phyloP scores from a whole-genome alignment of 2,888 invertebrate genomes.

The Agonopterix alstromeriana region DNA sequence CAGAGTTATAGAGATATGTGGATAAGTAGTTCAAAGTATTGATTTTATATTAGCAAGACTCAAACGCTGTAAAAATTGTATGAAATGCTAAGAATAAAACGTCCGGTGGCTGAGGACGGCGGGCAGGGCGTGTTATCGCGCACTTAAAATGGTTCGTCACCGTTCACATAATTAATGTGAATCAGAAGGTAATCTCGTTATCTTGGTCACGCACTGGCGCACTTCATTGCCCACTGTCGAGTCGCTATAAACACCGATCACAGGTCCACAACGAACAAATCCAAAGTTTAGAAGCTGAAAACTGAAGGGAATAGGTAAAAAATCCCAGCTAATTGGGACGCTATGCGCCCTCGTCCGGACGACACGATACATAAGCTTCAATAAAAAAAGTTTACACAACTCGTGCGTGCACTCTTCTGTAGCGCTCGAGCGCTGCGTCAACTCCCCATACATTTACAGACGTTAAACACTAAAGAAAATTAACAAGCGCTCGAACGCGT shows the following conservation, averaged over 20 bases:
- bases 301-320: constrained; percentile 23
- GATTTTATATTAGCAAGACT: constrained; percentile 54
- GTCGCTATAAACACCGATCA: constrained; percentile 17
- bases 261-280: constrained; percentile 15
- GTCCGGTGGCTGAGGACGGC: constrained; percentile 27
- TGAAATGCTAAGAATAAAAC: constrained; percentile 15
- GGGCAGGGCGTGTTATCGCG: constrained; percentile 59
- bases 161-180: constrained; percentile 71
- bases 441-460: neutral
- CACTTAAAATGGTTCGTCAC: constrained; percentile 67
- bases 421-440: neutral
- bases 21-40: constrained; percentile 35
- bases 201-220: constrained; percentile 39
- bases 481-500: constrained; percentile 42
- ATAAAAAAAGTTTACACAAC: constrained; percentile 70
- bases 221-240: constrained; percentile 20
- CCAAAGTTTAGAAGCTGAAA: constrained; percentile 17
- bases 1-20: constrained; percentile 2
- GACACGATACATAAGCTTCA: constrained; percentile 57
- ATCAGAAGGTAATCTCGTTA: constrained; percentile 49
- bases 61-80: constrained; percentile 19
- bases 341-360: constrained; percentile 40
- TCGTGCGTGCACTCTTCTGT: constrained; percentile 15
- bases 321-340: constrained; percentile 35
- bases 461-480: neutral